These are phyloP conservation scores for Cisticola juncidis DNA, from an alignment of 2,113 vertebrate genomes.

Conservation along the genomic window DNA sequence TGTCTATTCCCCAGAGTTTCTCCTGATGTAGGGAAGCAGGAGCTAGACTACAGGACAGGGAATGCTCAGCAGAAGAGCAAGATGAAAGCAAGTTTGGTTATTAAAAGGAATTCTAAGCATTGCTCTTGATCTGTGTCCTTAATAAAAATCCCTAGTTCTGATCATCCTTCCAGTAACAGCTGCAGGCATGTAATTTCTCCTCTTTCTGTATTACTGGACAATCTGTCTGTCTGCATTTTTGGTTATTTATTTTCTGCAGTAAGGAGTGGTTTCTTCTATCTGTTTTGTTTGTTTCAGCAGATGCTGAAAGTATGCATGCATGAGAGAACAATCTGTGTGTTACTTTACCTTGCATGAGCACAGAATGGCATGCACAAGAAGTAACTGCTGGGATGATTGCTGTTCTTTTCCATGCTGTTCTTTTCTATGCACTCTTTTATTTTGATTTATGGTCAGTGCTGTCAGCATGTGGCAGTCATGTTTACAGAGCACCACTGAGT, in stretches of 20 bases:
- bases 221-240: not conserved
- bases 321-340: not conserved
- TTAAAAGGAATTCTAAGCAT: not conserved
- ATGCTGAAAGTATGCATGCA: not conserved
- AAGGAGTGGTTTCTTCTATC: not conserved
- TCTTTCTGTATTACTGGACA: not conserved
- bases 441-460: not conserved
- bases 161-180: not conserved
- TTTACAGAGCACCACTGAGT: not conserved
- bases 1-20: not conserved
- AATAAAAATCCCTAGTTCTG: not conserved
- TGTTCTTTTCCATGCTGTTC: not conserved
- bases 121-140: not conserved
- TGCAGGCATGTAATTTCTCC: not conserved
- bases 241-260: not conserved
- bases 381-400: not conserved
- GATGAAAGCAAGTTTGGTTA: not conserved
- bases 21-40: not conserved
- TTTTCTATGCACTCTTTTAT: not conserved
- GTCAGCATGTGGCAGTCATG: not conserved
- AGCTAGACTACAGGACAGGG: not conserved
- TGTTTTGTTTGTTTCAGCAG: not conserved
- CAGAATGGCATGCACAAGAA: rapidly evolving
- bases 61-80: not conserved
- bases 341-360: not conserved